These are phyloP conservation scores for Bombus sibiricus DNA, from an alignment of 1,140 invertebrate genomes.

Conservation along the genomic window DNA sequence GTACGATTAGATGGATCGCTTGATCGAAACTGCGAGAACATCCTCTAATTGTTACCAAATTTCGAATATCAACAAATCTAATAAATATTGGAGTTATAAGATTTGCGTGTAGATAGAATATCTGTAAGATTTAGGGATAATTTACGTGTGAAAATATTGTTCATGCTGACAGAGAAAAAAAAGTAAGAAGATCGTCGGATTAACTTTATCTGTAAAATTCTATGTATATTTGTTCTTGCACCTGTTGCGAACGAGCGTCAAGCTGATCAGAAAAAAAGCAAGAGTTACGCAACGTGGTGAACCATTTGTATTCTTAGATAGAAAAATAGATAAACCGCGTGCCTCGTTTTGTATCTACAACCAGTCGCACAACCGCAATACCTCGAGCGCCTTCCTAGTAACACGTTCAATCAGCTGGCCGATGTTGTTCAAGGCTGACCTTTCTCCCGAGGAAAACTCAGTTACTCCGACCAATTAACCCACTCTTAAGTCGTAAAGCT, in stretches of 20 bases:
- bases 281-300: not conserved
- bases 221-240: not conserved
- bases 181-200: not conserved
- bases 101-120: too few relatives aligned
- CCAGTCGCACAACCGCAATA: slow-evolving; percentile 29
- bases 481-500: not conserved
- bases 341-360: slow-evolving; percentile 24
- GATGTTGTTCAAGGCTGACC: not conserved
- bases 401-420: slow-evolving; percentile 27
- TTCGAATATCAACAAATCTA: not conserved
- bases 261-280: not conserved
- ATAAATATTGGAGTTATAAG: too few relatives aligned
- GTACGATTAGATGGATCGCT: slow-evolving; percentile 30
- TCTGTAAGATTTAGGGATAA: too few relatives aligned
- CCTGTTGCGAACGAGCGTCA: not conserved
- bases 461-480: slow-evolving; percentile 42
- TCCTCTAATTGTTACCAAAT: too few relatives aligned
- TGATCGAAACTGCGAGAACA: not conserved
- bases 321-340: slow-evolving; percentile 33
- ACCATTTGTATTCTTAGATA: not conserved
- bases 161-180: not conserved
- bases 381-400: slow-evolving; percentile 42
- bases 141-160: not conserved
- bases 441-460: slow-evolving; percentile 22
- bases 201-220: not conserved